phyloP scores from a whole-genome alignment of 35 echinoderm and acorn worm species.

The Holothuria glaberrima region DNA sequence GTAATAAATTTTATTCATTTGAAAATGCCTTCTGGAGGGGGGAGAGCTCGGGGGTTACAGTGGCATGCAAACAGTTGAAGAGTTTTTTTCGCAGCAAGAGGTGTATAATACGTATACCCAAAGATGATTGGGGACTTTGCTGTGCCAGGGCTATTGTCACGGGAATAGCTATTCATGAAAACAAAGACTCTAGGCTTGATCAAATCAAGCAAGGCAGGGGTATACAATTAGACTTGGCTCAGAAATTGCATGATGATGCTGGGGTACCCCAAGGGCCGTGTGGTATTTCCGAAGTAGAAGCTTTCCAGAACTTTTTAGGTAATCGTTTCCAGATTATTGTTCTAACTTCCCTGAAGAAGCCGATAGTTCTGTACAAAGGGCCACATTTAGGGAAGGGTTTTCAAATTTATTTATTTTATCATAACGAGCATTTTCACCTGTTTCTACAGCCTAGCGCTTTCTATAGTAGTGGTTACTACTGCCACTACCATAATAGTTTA shows the following conservation, averaged over 20 bases:
- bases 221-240: slow-evolving; percentile 27
- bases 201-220: slow-evolving; percentile 4
- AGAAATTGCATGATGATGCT: slow-evolving; percentile 4
- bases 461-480: neutral
- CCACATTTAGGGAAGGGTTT: too few relatives aligned
- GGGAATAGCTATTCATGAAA: slow-evolving; percentile 1
- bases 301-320: neutral
- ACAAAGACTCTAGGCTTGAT: neutral
- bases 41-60: neutral
- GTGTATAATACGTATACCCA: neutral
- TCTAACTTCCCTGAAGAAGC: neutral
- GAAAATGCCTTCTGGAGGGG: too few relatives aligned
- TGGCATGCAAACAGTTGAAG: neutral
- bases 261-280: neutral
- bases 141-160: slow-evolving; percentile 23
- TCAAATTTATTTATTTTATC: slow-evolving; percentile 5
- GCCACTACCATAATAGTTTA: neutral
- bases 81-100: neutral
- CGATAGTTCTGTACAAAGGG: too few relatives aligned
- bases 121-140: too few relatives aligned
- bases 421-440: neutral
- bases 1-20: too few relatives aligned
- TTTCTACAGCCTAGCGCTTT: neutral
- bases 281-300: neutral
- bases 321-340: slow-evolving; percentile 12